Conservation (phyloP, 2,113 vertebrate genomes). For the Nothocercus julius region DNA sequence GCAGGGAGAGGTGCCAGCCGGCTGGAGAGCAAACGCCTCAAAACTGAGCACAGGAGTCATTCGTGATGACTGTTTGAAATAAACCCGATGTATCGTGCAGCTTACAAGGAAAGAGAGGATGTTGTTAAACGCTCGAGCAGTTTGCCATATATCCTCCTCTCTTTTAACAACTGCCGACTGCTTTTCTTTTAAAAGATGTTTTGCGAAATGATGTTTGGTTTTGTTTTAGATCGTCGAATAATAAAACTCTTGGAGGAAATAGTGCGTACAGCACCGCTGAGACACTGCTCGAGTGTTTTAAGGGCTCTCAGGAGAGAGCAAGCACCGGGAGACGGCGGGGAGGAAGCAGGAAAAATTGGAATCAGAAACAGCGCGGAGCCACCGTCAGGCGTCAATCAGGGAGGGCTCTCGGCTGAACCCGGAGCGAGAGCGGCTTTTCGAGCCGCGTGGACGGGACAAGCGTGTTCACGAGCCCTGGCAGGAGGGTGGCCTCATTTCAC, state of each 20-base stretch:
- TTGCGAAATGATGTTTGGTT: not conserved
- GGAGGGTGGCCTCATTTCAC: not conserved
- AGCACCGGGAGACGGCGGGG: not conserved
- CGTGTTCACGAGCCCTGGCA: not conserved
- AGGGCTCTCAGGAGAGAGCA: not conserved
- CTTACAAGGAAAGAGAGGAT: not conserved
- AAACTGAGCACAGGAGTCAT: not conserved
- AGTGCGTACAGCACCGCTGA: not conserved
- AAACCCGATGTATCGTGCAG: not conserved
- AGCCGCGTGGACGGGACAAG: not conserved
- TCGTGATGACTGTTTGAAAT: not conserved
- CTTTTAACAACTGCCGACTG: not conserved
- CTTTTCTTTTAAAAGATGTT: not conserved
- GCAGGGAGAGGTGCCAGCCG: not conserved
- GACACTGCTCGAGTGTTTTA: not conserved
- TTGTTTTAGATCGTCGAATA: not conserved
- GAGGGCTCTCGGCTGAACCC: not conserved
- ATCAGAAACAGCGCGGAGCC: conserved; percentile 40
- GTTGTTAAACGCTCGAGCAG: not conserved
- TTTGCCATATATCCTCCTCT: not conserved
- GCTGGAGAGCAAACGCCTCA: not conserved
- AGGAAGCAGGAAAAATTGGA: conserved; percentile 60
- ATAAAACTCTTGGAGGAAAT: conserved; percentile 29
- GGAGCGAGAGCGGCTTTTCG: conserved; percentile 53
- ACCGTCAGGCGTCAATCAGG: conserved; percentile 57